Conservation (phyloP, 2,797 vertebrate genomes). For the Pitangus sulphuratus region DNA sequence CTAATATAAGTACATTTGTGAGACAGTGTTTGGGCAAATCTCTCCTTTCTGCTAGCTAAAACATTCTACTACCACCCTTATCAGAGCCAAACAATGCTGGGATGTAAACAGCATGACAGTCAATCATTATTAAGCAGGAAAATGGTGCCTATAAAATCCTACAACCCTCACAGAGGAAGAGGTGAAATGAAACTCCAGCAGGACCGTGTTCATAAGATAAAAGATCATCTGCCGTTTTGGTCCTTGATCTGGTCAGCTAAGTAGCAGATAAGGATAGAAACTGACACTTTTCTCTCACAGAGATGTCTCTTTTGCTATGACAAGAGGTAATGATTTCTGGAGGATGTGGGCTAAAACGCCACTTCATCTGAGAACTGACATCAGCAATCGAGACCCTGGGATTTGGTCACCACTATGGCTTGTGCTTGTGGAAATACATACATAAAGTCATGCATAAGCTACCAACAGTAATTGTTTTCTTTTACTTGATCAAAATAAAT, state of each 20-base stretch:
- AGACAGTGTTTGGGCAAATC: background rate
- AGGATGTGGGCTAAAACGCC: background rate
- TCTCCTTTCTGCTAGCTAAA: constrained; percentile 54
- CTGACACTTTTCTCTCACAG: background rate
- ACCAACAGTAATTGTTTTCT: background rate
- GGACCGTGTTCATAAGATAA: background rate
- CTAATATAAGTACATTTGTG: constrained; percentile 42
- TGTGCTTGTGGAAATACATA: background rate
- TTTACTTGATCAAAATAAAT: background rate
- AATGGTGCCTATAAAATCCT: background rate
- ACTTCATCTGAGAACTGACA: background rate
- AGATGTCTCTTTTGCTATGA: background rate
- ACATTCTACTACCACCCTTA: constrained; percentile 43
- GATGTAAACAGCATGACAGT: background rate
- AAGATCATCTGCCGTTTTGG: background rate
- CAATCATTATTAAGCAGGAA: constrained; percentile 19
- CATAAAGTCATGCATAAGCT: background rate
- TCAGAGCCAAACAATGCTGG: constrained; percentile 1
- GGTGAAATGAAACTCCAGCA: constrained; percentile 6
- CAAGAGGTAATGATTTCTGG: background rate
- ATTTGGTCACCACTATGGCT: background rate
- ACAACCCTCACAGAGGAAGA: background rate
- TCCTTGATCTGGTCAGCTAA: background rate
- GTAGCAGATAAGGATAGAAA: background rate
- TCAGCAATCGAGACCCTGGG: background rate